Base-by-base conservation (phyloP, 2,113 vertebrate species). In the Casuarius casuarius region DNA sequence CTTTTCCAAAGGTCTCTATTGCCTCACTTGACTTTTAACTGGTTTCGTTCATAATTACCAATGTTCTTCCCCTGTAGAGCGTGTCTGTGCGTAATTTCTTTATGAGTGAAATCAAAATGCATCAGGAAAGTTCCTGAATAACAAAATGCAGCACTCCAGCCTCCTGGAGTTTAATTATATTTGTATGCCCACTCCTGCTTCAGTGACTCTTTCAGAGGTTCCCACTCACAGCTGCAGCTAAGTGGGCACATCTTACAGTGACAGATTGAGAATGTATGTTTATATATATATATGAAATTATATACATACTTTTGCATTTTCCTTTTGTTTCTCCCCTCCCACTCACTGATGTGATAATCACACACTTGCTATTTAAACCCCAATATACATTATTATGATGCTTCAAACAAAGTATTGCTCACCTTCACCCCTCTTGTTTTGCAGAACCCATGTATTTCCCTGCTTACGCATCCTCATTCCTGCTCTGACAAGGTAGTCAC, bases 151-250 rank as follows among this genome's bases (percentile, higher is more conserved):
- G 74, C 87, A 73, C 85, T 96, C 62, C 79, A 92, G 89, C 94
- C 89, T 96, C 94, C 90, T 91, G 91, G 75, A 84, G 92, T 95
- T 97, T 91, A 93, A 84, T 94, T 96, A 65, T 93, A 87, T 94
- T 95, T 94, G 51, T 82, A 68, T 94, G 90, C 96, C 92, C 91
- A 92, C 97, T 94, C 94, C 74, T 91, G 74, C 63, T 89, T 92
- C 85, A 49, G 31, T 91, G 83, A 88, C 35, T 92, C 77, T 95
- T 95, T 88, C 90, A 93, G 85, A 81, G 88, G 83, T 89, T 96
- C 86, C 96, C 91, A 91, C 88, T 96, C 92, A 89, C 96, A 97
- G 84, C 95, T 96, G 91, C 94, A 86, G 65, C 49, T 90, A 89
- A 96, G 87, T 81, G 66, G 95, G 89, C 89, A 93, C 0, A 0